These are phyloP conservation scores for Hyposoter dolosus DNA, from an alignment of 2,888 invertebrate species.

Conservation along the genomic window DNA sequence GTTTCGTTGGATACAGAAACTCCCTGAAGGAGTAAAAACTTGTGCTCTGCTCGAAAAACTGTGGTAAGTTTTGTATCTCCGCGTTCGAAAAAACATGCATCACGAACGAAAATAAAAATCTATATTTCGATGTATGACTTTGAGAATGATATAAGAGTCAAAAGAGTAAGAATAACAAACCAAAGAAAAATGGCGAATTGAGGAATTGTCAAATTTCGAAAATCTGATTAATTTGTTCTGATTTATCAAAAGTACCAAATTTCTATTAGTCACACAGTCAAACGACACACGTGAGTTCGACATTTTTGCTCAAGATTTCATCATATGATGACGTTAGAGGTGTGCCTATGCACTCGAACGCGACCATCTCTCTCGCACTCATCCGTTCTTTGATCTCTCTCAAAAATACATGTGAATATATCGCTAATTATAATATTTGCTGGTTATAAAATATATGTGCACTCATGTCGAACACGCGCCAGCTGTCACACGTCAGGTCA, in stretches of 20 bases:
- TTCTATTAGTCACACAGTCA: neutral
- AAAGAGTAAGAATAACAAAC: neutral
- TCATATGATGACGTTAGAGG: conserved; percentile 21
- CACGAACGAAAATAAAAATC: conserved; percentile 15
- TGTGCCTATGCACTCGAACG: neutral
- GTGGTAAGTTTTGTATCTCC: conserved; percentile 41
- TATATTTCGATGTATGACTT: conserved; percentile 2
- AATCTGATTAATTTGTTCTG: neutral
- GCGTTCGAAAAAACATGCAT: neutral
- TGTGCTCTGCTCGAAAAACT: conserved; percentile 52
- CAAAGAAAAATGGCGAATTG: neutral
- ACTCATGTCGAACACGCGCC: conserved; percentile 10
- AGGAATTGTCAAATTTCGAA: neutral
- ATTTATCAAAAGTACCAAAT: neutral
- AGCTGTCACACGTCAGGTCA: conserved; percentile 52
- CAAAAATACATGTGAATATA: neutral
- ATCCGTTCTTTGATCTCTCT: neutral
- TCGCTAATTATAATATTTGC: conserved; percentile 27
- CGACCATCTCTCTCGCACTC: neutral
- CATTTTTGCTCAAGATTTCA: conserved; percentile 13
- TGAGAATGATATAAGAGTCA: conserved; percentile 21
- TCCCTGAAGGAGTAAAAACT: neutral
- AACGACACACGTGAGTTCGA: neutral
- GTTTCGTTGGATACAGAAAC: neutral
- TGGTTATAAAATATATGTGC: neutral